Conservation (phyloP, 2,113 vertebrate species). For the Bos javanicus region DNA sequence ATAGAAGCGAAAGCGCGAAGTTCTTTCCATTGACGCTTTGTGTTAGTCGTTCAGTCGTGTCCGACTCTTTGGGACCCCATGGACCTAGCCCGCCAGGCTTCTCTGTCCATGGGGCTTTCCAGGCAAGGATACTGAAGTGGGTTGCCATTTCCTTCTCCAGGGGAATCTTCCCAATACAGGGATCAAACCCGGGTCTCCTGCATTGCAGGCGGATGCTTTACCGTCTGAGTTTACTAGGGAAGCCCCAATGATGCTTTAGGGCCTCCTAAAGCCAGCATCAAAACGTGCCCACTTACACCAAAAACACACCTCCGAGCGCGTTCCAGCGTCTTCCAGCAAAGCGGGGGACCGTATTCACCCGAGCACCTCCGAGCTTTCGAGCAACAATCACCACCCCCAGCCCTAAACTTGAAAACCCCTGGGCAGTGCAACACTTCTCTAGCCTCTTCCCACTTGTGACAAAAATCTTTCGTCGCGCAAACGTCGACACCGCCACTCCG, state of each 20-base stretch:
- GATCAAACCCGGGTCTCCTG: not conserved
- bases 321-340: not conserved
- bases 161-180: not conserved
- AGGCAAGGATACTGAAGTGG: not conserved
- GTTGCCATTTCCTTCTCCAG: not conserved
- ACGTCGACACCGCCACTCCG: fast-evolving
- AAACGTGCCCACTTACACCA: not conserved
- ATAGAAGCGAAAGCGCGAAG: not conserved
- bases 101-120: not conserved
- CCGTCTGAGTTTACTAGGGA: not conserved
- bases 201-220: not conserved
- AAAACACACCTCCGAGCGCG: not conserved
- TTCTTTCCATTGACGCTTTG: not conserved
- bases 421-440: fast-evolving
- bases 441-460: not conserved
- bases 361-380: not conserved
- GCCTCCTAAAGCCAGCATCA: too few species aligned
- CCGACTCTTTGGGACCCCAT: not conserved
- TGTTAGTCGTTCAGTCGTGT: not conserved
- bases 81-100: not conserved
- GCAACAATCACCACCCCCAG: not conserved
- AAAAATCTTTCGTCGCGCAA: not conserved
- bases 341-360: not conserved
- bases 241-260: not conserved
- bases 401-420: fast-evolving